Evolutionary conservation across 2,888 invertebrate species (phyloP), one percentile per base, ranked within the genome.

Genomic region (Bursaphelenchus okinawaensis): DNA sequence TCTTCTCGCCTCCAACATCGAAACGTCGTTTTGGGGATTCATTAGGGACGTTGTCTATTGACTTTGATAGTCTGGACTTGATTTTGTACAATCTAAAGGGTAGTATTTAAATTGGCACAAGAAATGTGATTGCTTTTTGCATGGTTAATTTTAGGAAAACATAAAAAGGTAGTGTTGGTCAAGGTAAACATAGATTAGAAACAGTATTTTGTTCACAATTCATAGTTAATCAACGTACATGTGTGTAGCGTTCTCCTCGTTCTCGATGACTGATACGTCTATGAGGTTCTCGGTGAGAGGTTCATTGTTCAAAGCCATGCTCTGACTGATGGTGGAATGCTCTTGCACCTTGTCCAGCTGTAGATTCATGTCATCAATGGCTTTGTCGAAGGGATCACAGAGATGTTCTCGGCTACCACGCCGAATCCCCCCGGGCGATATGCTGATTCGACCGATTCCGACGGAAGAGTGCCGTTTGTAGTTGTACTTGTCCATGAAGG

Each of bases 1-100:
- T n/a, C 51, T 71, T 71, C 24, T 69, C 69, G 29, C 19, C 54
- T 20, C 65, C 56, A 22, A 57, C 29, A 23, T 27, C 62, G 58
- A 29, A 29, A 22, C 23, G 61, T 55, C 58, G 60, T 28, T 62
- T 51, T 23, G 69, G 69, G 61, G 70, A 70, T 24, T 68, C 70
- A 66, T 69, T 69, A 8, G 69, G 69, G 8, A 69, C 62, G 19
- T 66, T 63, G 52, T 65, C 58, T 29, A 69, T 24, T 9, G 70
- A 57, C 40, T 40, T 40, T 16, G 40, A 40, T 40, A 40, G n/a
- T n/a, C 40, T 12, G 40, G 40, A 40, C n/a, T 40, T 40, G 12
- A 40, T 40, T n/a, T 40, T 40, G n/a, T 40, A 40, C n/a, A 40
- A 40, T 12, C 40, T 40, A 40, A 40, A 40, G 12, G n/a, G n/a